Evolutionary conservation across 64 coral and sea anemone genomes (phyloP).

Genomic region (Montipora capricornis): DNA sequence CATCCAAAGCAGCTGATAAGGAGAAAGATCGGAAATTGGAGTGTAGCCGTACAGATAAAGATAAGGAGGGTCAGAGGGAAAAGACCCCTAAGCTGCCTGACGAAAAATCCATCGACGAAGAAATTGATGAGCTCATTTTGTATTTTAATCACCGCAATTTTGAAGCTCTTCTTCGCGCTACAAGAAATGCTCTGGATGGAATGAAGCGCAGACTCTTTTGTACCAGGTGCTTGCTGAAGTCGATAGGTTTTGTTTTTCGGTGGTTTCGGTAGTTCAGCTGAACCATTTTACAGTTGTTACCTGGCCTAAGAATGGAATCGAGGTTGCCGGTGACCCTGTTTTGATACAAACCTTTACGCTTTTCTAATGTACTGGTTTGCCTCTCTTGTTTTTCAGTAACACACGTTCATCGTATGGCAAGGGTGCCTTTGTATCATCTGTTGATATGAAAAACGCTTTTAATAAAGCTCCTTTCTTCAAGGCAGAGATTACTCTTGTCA

Average conservation of each 20-base stretch:
- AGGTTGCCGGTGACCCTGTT: no score
- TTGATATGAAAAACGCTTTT: slow-evolving; percentile 33
- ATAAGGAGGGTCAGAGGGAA: slow-evolving; percentile 68
- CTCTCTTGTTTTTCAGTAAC: slow-evolving; percentile 49
- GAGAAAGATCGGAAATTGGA: slow-evolving; percentile 86
- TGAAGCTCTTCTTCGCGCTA: slow-evolving; percentile 82
- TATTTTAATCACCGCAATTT: slow-evolving; percentile 92
- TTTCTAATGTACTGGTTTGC: not conserved
- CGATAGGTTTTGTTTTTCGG: no score
- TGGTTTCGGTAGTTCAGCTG: not conserved
- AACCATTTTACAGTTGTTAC: no score
- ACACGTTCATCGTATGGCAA: slow-evolving; percentile 74
- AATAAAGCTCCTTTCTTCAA: slow-evolving; percentile 93
- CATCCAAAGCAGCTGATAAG: slow-evolving; percentile 60
- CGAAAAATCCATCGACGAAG: slow-evolving; percentile 89
- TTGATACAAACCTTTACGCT: no score
- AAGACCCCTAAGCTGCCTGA: slow-evolving; percentile 85
- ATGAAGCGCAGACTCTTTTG: slow-evolving; percentile 91
- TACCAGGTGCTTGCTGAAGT: slow-evolving; percentile 36
- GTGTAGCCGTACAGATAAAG: slow-evolving; percentile 53
- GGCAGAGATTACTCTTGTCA: slow-evolving; percentile 83
- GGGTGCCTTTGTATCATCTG: slow-evolving; percentile 63
- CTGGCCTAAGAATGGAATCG: no score
- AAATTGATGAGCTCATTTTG: slow-evolving; percentile 91
- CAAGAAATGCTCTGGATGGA: slow-evolving; percentile 82